These are phyloP conservation scores for Rhysida immarginata DNA, from an alignment of 1,140 invertebrate species.

Conservation along the genomic window DNA sequence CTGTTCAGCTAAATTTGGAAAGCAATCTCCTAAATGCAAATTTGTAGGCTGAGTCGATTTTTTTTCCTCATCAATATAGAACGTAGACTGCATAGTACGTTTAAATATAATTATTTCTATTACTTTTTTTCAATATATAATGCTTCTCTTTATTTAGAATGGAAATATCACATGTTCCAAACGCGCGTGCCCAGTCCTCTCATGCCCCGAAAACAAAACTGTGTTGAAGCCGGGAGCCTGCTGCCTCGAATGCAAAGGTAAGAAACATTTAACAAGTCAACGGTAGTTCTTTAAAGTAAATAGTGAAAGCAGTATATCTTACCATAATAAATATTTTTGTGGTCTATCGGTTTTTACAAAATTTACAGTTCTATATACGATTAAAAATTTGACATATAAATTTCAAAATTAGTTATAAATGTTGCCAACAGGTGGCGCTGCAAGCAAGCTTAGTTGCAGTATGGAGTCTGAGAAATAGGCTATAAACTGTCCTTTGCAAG, in stretches of 20 bases:
- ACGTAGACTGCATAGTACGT: conserved; percentile 42
- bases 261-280: too few species aligned
- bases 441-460: too few species aligned
- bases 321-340: too few species aligned
- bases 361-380: too few species aligned
- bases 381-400: too few species aligned
- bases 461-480: too few species aligned
- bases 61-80: not conserved
- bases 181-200: conserved; percentile 64
- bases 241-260: conserved; percentile 63
- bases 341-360: too few species aligned
- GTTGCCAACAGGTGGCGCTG: too few species aligned
- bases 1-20: not conserved
- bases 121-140: not conserved
- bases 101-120: conserved; percentile 2
- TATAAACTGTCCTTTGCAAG: too few species aligned
- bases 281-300: too few species aligned
- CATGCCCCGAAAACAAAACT: conserved; percentile 51
- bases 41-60: not conserved
- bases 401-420: too few species aligned
- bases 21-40: not conserved
- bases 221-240: conserved; percentile 53
- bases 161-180: conserved; percentile 61
- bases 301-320: too few species aligned
- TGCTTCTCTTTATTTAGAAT: conserved; percentile 16